Percentiles rank a stretch among this genome's conserved stretches.
phyloP scores from a whole-genome alignment of 1,140 invertebrate genomes.

The Tyrophagus putrescentiae region DNA sequence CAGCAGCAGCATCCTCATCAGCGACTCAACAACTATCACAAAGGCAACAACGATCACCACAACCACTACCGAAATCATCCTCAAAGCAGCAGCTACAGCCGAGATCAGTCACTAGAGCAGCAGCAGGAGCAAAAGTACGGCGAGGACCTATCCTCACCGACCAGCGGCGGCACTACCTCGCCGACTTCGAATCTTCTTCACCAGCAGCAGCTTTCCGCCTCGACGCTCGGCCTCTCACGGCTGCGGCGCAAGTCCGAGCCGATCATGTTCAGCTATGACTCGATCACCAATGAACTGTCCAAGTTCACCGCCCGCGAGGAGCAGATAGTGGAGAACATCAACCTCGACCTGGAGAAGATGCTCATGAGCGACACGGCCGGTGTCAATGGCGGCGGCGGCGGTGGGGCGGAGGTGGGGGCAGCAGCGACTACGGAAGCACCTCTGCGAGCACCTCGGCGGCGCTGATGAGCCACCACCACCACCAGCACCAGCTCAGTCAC shows the following conservation, averaged over 20 bases:
- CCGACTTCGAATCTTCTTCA: neutral
- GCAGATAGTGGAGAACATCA: slow-evolving; percentile 62
- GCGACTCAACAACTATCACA: neutral
- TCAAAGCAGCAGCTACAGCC: too few species aligned
- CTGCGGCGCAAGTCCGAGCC: slow-evolving; percentile 23
- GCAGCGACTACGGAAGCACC: neutral
- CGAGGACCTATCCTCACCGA: neutral
- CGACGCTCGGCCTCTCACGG: slow-evolving; percentile 14
- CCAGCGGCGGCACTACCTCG: neutral
- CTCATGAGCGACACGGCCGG: slow-evolving; percentile 28
- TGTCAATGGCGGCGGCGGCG: neutral
- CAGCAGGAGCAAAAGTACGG: neutral
- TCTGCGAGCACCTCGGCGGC: neutral
- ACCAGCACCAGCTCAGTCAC: neutral
- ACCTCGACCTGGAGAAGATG: slow-evolving; percentile 72
- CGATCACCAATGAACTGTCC: slow-evolving; percentile 47
- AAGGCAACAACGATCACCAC: neutral
- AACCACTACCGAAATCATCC: neutral
- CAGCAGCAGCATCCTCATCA: neutral
- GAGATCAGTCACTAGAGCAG: too few species aligned
- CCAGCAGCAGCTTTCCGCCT: neutral
- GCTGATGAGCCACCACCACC: neutral
- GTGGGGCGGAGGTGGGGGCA: neutral
- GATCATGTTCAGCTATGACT: slow-evolving; percentile 24
- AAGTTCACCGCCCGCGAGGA: slow-evolving; percentile 58